phyloP scores from a whole-genome alignment of 1,140 invertebrate genomes.

The Pogonomyrmex californicus region DNA sequence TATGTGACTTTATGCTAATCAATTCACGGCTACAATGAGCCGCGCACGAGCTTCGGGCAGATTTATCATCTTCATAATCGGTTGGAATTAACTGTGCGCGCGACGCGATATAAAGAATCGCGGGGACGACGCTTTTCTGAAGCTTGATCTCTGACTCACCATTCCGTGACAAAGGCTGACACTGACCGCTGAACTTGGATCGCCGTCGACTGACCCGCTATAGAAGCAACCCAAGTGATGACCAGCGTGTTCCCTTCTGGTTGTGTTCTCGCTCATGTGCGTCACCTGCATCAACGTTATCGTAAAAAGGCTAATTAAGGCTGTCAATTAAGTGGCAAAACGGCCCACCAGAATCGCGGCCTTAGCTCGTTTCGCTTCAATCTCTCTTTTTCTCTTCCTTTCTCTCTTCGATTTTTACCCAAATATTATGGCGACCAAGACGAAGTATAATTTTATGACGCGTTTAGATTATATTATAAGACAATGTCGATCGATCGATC shows the following conservation, averaged over 20 bases:
- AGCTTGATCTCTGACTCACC: conserved; percentile 87
- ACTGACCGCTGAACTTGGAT: conserved; percentile 89
- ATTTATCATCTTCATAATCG: conserved; percentile 41
- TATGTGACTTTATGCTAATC: conserved; percentile 18
- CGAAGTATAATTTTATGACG: background rate
- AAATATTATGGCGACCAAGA: background rate
- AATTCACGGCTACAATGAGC: background rate
- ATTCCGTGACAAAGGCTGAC: conserved; percentile 93
- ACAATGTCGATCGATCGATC: conserved; percentile 1
- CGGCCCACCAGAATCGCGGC: background rate
- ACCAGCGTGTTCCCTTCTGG: conserved; percentile 84
- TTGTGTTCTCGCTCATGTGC: conserved; percentile 87
- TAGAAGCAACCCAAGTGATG: conserved; percentile 90
- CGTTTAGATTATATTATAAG: background rate
- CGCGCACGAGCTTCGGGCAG: background rate
- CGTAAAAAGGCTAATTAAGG: conserved; percentile 27
- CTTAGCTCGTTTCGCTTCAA: conserved; percentile 13
- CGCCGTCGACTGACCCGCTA: conserved; percentile 90
- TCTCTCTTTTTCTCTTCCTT: background rate
- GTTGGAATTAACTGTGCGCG: conserved; percentile 14
- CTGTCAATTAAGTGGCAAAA: conserved; percentile 32
- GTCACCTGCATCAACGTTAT: conserved; percentile 85
- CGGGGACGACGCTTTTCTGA: conserved; percentile 28
- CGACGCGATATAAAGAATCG: conserved; percentile 42
- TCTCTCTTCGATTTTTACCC: background rate